Conservation (phyloP, 2,888 invertebrate genomes). For the Notocelia uddmanniana region DNA sequence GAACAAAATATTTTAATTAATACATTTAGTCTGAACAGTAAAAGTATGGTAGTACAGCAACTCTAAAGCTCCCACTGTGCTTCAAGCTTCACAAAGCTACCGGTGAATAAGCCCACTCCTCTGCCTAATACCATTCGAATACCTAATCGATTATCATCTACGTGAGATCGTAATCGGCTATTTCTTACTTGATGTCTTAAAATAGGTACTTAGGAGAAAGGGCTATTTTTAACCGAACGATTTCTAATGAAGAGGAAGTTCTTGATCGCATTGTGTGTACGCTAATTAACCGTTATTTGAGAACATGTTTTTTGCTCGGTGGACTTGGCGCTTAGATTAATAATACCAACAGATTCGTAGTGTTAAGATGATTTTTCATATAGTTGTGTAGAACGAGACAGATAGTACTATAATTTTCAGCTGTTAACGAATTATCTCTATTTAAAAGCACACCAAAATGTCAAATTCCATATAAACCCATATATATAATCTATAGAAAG, state of each 20-base stretch:
- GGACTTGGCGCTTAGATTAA: too few relatives aligned
- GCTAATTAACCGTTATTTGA: not conserved
- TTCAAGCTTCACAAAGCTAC: constrained; percentile 37
- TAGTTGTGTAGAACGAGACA: too few relatives aligned
- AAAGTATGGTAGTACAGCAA: not conserved
- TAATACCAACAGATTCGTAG: too few relatives aligned
- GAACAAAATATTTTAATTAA: not conserved
- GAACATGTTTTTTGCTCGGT: too few relatives aligned
- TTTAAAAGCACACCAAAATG: too few relatives aligned
- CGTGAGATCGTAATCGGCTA: constrained; percentile 36
- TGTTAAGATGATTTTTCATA: too few relatives aligned
- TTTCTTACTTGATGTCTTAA: constrained; percentile 18
- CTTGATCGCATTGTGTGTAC: not conserved
- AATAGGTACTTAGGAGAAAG: constrained; percentile 27
- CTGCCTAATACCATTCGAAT: constrained; percentile 42
- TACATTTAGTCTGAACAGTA: constrained; percentile 5
- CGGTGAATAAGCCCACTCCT: constrained; percentile 44
- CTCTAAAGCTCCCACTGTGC: constrained; percentile 10
- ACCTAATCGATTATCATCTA: constrained; percentile 44
- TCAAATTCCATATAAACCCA: too few relatives aligned
- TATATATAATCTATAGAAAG: too few relatives aligned
- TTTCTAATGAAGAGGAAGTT: constrained; percentile 14
- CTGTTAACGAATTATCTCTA: too few relatives aligned
- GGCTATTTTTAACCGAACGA: constrained; percentile 15
- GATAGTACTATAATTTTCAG: too few relatives aligned